A percentile compares a stretch with the other conserved stretches of the same genome.
phyloP scores from a whole-genome alignment of 2,797 vertebrate genomes.

The Pipistrellus pipistrellus region DNA sequence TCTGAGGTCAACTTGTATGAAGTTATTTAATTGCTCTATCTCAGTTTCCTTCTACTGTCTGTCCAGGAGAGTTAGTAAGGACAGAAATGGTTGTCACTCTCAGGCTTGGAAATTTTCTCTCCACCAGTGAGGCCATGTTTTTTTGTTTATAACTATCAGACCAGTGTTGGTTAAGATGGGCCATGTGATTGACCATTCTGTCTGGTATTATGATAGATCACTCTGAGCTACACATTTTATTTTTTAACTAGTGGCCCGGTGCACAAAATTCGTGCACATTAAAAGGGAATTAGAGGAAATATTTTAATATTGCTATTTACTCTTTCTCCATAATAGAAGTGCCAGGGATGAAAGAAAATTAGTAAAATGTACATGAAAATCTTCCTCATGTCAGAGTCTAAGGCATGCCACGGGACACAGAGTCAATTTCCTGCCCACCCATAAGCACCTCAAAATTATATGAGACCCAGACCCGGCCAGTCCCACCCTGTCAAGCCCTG shows the following conservation, averaged over 20 bases:
- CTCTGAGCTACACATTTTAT: background rate
- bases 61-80: background rate
- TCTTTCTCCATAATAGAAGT: too few relatives aligned
- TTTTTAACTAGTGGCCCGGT: background rate
- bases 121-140: background rate
- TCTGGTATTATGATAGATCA: background rate
- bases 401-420: too few relatives aligned
- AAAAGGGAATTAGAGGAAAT: too few relatives aligned
- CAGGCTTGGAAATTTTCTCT: background rate
- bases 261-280: too few relatives aligned
- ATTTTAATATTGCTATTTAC: too few relatives aligned
- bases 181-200: background rate
- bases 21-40: background rate
- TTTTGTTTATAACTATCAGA: background rate
- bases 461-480: too few relatives aligned
- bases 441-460: too few relatives aligned
- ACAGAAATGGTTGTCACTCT: background rate
- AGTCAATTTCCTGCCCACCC: too few relatives aligned
- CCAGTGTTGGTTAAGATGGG: background rate
- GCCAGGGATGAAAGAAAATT: too few relatives aligned
- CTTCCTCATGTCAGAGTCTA: too few relatives aligned
- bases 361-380: too few relatives aligned
- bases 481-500: too few relatives aligned
- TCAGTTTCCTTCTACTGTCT: background rate
- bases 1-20: background rate